Base-by-base conservation (phyloP, 2,113 vertebrate species). In the Phycodurus eques region DNA sequence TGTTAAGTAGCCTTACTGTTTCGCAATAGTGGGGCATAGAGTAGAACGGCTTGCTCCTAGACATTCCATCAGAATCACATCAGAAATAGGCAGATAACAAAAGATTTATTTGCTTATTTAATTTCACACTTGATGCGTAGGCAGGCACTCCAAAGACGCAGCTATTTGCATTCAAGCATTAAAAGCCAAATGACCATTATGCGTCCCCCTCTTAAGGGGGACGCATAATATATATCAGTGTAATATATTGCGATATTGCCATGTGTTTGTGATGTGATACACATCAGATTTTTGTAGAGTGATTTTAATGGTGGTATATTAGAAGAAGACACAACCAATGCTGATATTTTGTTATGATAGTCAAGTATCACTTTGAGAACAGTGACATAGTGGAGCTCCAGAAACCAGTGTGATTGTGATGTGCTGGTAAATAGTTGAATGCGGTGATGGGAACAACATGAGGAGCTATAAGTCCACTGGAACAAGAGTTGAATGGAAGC, bases 391-490 rank as follows among this genome's bases (percentile, higher is more conserved):
- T 22, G n/a, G 53, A 56, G 53, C 53, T 56, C 20, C 9, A 10
- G 53, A 54, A 54, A 2, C 6, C 3, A 7, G 31, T 60, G 33
- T 61, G 14, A 79, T 71, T 81, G 72, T 80, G 67, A 78, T 79
- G 62, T 9, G 63, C 81, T 85, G 76, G 83, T 70, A 80, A 79
- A 83, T 72, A 57, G 75, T 84, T 83, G 72, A 84, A 84, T 85
- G 73, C 78, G 82, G 74, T 4, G 82, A 90, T 79, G 85, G 79
- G 83, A 86, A 91, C 86, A 79, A 78, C 73, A 77, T 67, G 80
- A 84, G 80, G 75, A 49, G 81, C 68, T 74, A 67, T 66, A 77
- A 76, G 65, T 83, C 88, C 79, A 68, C 54, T 66, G 85, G 80
- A 85, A 83, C 35, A 0, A 53, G 74, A 82, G 83, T 68, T 83